phyloP scores from a whole-genome alignment of 1,140 invertebrate genomes.

The Arion vulgaris region DNA sequence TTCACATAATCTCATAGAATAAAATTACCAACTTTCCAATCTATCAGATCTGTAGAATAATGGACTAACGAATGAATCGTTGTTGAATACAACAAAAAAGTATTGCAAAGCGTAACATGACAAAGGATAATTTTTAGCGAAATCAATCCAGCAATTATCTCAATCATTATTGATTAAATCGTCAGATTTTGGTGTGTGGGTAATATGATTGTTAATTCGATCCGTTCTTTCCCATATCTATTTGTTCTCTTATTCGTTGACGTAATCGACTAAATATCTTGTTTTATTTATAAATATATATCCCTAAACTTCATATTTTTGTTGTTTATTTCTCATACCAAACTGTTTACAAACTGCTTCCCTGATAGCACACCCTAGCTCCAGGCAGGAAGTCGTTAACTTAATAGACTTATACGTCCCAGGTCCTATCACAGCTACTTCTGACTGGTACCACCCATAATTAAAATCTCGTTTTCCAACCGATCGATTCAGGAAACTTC shows the following conservation, averaged over 20 bases:
- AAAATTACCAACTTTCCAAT: not conserved
- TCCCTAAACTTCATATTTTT: too few relatives aligned
- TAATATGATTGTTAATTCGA: not conserved
- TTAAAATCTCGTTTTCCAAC: not conserved
- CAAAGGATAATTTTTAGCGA: not conserved
- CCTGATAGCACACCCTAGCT: too few relatives aligned
- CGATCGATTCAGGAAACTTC: not conserved
- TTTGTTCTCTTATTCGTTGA: too few relatives aligned
- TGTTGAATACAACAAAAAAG: too few relatives aligned
- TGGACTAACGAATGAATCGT: not conserved
- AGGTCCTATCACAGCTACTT: not conserved
- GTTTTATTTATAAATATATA: too few relatives aligned
- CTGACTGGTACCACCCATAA: not conserved
- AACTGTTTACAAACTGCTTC: too few relatives aligned
- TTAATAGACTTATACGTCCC: not conserved
- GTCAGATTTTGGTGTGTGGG: too few relatives aligned
- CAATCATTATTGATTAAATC: not conserved
- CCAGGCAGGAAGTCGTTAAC: not conserved
- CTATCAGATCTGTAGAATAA: not conserved
- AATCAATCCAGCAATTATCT: not conserved
- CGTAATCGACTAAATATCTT: too few relatives aligned
- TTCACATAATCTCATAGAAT: not conserved
- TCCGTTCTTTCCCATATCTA: too few relatives aligned
- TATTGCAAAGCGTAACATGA: not conserved
- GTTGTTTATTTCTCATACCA: too few relatives aligned